These are phyloP conservation scores for Tryphoninae sp. DNA, from an alignment of 2,888 invertebrate species.

Conservation along the genomic window DNA sequence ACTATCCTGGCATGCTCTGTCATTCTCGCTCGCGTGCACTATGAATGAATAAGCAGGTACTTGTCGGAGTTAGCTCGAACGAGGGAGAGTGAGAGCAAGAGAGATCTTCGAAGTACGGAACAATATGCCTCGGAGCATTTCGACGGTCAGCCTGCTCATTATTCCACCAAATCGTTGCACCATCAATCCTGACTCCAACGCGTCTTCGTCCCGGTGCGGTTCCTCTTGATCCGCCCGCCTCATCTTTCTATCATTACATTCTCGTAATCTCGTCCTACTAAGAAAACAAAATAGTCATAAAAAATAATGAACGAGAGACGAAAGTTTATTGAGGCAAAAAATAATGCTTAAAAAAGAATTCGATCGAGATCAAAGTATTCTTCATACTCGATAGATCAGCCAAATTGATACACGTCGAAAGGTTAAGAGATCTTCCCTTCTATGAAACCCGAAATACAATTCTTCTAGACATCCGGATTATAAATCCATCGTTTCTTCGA, in stretches of 20 bases:
- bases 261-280: conserved; percentile 10
- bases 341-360: too few species aligned
- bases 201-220: conserved; percentile 10
- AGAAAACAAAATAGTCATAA: conserved; percentile 3
- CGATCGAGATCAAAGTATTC: too few species aligned
- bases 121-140: conserved; percentile 31
- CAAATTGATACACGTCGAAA: too few species aligned
- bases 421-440: too few species aligned
- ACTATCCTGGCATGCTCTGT: conserved; percentile 5
- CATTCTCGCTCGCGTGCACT: conserved; percentile 13
- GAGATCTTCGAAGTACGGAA: conserved; percentile 6
- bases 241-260: conserved; percentile 19
- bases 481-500: conserved; percentile 1
- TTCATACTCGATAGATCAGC: too few species aligned
- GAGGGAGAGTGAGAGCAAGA: conserved; percentile 16
- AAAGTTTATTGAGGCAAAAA: too few species aligned
- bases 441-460: too few species aligned
- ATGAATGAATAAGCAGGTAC: conserved; percentile 20
- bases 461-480: not conserved
- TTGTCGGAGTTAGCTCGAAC: not conserved
- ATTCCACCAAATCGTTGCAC: conserved; percentile 53
- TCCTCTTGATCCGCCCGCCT: conserved; percentile 8
- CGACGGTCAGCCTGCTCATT: conserved; percentile 30
- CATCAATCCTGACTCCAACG: conserved; percentile 43
- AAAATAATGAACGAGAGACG: conserved; percentile 10